Evolutionary conservation across 2,888 invertebrate species (phyloP).

Genomic region (Pheosia gnoma): DNA sequence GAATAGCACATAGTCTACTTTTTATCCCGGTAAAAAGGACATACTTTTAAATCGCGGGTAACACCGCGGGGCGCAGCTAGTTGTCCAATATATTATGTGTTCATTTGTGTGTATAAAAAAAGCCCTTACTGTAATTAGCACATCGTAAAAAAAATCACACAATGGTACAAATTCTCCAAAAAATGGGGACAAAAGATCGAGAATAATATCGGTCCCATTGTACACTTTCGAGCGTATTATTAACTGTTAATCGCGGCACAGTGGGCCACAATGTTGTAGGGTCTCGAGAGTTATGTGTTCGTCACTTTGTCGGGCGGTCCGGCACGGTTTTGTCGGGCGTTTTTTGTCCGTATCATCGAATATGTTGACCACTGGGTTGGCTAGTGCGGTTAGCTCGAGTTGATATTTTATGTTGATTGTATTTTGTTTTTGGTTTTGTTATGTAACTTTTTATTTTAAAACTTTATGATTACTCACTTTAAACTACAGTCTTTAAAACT

Average conservation of each 20-base stretch:
- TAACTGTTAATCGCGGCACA: slow-evolving; percentile 62
- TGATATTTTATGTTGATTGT: slow-evolving; percentile 21
- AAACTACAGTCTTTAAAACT: too few species aligned
- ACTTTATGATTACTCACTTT: too few species aligned
- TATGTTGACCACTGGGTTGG: slow-evolving; percentile 58
- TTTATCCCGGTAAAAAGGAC: too few species aligned
- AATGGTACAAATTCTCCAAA: slow-evolving; percentile 28
- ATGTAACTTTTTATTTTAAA: neutral
- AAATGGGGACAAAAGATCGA: slow-evolving; percentile 41
- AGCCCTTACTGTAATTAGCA: slow-evolving; percentile 15
- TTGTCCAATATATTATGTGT: too few species aligned
- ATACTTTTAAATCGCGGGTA: too few species aligned
- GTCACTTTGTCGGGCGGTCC: slow-evolving; percentile 67
- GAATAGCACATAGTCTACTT: too few species aligned
- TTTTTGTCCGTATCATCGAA: slow-evolving; percentile 64
- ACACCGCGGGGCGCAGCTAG: too few species aligned
- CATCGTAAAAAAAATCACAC: slow-evolving; percentile 26
- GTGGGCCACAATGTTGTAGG: slow-evolving; percentile 50
- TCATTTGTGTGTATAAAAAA: too few species aligned
- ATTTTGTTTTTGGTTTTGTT: neutral
- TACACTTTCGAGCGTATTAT: slow-evolving; percentile 51
- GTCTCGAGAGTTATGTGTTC: slow-evolving; percentile 53
- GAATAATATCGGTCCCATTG: slow-evolving; percentile 42
- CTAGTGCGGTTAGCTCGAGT: slow-evolving; percentile 28
- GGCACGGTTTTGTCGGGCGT: slow-evolving; percentile 47